Conservation (phyloP, 2,797 vertebrate species). For the Hippocampus kuda region DNA sequence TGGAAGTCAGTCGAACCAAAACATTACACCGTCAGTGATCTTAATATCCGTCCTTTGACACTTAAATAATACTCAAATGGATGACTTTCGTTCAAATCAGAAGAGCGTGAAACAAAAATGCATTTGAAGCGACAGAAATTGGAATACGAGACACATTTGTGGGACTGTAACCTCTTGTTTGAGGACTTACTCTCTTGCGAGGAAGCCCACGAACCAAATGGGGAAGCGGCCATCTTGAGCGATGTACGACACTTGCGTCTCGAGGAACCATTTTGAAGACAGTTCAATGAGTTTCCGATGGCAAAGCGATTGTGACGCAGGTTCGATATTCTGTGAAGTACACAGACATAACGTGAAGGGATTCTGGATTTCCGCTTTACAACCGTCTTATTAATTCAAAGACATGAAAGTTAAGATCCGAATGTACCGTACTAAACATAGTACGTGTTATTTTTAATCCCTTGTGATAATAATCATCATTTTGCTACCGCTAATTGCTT, state of each 20-base stretch:
- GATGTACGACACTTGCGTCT: slow-evolving; percentile 70
- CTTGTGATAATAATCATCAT: not conserved
- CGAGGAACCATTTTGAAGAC: slow-evolving; percentile 71
- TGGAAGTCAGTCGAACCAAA: no score
- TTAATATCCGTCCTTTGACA: not conserved
- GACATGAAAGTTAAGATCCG: not conserved
- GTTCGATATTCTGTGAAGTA: slow-evolving; percentile 33
- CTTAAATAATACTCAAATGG: not conserved
- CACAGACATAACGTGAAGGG: not conserved
- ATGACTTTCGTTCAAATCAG: not conserved
- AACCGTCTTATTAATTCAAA: not conserved
- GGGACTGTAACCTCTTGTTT: not conserved
- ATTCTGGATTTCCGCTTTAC: not conserved
- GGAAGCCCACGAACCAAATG: slow-evolving; percentile 78
- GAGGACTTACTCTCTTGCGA: slow-evolving; percentile 71
- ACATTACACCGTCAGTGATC: no score
- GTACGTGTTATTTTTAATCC: not conserved
- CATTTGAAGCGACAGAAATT: not conserved
- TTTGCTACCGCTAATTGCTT: not conserved
- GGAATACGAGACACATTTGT: not conserved
- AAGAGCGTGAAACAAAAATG: not conserved
- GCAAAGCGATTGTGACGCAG: not conserved
- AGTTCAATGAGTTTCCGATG: slow-evolving; percentile 60
- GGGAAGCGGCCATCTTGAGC: slow-evolving; percentile 71
- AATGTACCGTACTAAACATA: not conserved